Base-by-base conservation (phyloP, 2,113 vertebrate genomes). In the Glaucomys volans region DNA sequence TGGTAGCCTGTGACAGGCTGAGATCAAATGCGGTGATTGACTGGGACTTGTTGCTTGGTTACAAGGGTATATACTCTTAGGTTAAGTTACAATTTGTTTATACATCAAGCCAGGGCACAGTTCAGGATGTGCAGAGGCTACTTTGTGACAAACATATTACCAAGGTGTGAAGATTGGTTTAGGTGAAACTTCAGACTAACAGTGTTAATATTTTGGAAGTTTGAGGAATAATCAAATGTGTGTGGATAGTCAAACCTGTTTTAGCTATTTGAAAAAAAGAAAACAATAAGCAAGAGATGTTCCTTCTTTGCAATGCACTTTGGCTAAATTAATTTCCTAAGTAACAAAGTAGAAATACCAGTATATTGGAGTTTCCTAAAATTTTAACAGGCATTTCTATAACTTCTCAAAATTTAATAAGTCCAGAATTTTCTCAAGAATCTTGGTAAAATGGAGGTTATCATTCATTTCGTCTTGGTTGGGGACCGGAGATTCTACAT, bases 321-420 rank as follows among this genome's bases (percentile, higher is more conserved):
- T 8, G 28, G 64, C 75, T 94, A 92, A 90, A 69, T 62, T 74
- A 32, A 91, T 37, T 52, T 62, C 30, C 7, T 57, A 77, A 47
- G 2, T 77, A n/a, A 40, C 50, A 22, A 69, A 11, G 6, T 74
- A 30, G 64, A 93, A 97, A 74, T 14, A 64, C 18, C 14, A 54
- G 37, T 92, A 90, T 32, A 47, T 26, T 54, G 22, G 64, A 59
- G 8, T 82, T 76, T 37, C 24, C 71, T 84, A 93, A 67, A 77
- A 17, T 52, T 69, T 89, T 8, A n/a, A 40, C 35, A 80, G 57
- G 12, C 5, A 13, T 84, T 93, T 94, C 30, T 91, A 35, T 50
- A 76, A 57, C 83, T 74, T 66, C 66, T 84, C 88, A 93, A 95
- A 95, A 74, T 87, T 87, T 35, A 93, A 0, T 0, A 3, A n/a